phyloP scores from a whole-genome alignment of 2,113 vertebrate genomes.

The Corythornis madagascariensis region DNA sequence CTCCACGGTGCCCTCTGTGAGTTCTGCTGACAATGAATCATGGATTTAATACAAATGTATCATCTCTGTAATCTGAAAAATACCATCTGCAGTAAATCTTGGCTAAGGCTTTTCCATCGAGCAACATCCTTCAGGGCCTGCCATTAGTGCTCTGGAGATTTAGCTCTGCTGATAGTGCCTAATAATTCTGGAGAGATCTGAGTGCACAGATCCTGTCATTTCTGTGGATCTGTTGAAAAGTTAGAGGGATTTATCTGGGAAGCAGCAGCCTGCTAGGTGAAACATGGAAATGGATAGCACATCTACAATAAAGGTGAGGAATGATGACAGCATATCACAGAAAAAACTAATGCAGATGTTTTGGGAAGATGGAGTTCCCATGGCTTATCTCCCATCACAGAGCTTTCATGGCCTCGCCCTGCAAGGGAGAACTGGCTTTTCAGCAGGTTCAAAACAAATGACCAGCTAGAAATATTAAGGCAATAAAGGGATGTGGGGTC shows the following conservation, averaged over 20 bases:
- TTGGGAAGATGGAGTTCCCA: slow-evolving; percentile 35
- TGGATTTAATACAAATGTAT: slow-evolving; percentile 54
- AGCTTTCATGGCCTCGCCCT: not conserved
- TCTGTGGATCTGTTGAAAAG: slow-evolving; percentile 48
- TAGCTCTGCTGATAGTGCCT: slow-evolving; percentile 39
- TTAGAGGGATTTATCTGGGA: slow-evolving; percentile 51
- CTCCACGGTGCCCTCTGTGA: not conserved
- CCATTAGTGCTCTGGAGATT: slow-evolving; percentile 37
- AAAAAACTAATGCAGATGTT: slow-evolving; percentile 63
- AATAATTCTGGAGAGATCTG: slow-evolving; percentile 46
- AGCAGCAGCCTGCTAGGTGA: slow-evolving; percentile 47
- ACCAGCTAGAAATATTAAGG: slow-evolving; percentile 50
- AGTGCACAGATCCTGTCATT: slow-evolving; percentile 44
- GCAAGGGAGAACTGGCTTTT: slow-evolving; percentile 37
- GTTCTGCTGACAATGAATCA: slow-evolving; percentile 48
- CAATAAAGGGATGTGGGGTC: slow-evolving; percentile 15
- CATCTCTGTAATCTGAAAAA: slow-evolving; percentile 54
- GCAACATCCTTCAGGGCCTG: slow-evolving; percentile 18
- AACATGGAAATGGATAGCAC: slow-evolving; percentile 54
- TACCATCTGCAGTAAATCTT: slow-evolving; percentile 46
- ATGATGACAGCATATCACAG: slow-evolving; percentile 28
- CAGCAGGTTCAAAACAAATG: slow-evolving; percentile 52
- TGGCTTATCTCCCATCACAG: not conserved
- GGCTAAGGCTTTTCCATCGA: slow-evolving; percentile 35
- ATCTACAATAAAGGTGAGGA: slow-evolving; percentile 41